Evolutionary conservation across 2,888 invertebrate genomes (phyloP).

Genomic region (Ferdinandea cuprea): DNA sequence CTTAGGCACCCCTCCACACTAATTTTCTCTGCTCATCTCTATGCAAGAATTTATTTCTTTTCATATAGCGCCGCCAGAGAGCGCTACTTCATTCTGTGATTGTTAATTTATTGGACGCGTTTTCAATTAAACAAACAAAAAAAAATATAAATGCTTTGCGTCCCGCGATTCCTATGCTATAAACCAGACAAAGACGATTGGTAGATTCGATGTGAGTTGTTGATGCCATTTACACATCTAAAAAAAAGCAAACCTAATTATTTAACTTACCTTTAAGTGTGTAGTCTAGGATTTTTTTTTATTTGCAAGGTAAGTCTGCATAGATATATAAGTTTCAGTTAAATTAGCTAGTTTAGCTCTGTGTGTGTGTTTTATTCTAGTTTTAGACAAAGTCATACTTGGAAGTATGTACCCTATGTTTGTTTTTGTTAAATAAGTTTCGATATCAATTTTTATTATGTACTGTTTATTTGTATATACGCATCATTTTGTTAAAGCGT

Average conservation of each 20-base stretch:
- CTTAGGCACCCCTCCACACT: slow-evolving; percentile 57
- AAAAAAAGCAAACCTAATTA: slow-evolving; percentile 24
- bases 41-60: slow-evolving; percentile 40
- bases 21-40: slow-evolving; percentile 36
- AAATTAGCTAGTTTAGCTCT: too few species aligned
- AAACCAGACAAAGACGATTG: slow-evolving; percentile 25
- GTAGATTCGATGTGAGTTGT: slow-evolving; percentile 33
- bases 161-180: slow-evolving; percentile 58
- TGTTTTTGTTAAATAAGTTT: slow-evolving; percentile 42
- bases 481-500: slow-evolving; percentile 27
- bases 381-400: slow-evolving; percentile 15
- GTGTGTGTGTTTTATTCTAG: not conserved
- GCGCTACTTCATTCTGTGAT: slow-evolving; percentile 70
- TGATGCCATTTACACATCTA: slow-evolving; percentile 52
- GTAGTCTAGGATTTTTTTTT: slow-evolving; percentile 30
- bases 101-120: slow-evolving; percentile 61
- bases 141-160: slow-evolving; percentile 17
- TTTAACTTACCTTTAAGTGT: slow-evolving; percentile 31
- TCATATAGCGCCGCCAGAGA: slow-evolving; percentile 29
- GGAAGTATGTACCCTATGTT: slow-evolving; percentile 28
- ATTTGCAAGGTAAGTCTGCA: slow-evolving; percentile 58
- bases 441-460: slow-evolving; percentile 16
- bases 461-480: not conserved
- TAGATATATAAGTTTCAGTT: slow-evolving; percentile 2
- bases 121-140: slow-evolving; percentile 23